Evolutionary conservation across 2,888 invertebrate species (phyloP).

Genomic region (Galerucella pusilla): DNA sequence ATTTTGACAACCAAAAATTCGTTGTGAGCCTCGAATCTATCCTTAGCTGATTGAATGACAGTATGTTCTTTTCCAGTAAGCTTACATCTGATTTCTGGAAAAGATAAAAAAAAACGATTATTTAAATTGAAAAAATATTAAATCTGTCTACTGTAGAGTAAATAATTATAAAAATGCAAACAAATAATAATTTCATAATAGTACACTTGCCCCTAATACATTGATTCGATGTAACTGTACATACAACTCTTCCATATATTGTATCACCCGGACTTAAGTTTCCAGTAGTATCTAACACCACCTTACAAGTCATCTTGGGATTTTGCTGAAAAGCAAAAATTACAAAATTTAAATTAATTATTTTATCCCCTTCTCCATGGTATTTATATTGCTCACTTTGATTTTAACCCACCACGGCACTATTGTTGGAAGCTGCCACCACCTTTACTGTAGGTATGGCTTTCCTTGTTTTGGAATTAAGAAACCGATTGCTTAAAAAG

Average conservation of each 20-base stretch:
- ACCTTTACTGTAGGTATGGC: too few species aligned
- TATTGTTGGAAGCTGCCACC: too few species aligned
- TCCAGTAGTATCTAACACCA: constrained; percentile 3
- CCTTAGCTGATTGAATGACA: constrained; percentile 10
- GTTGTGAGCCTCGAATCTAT: constrained; percentile 1
- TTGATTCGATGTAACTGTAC: constrained; percentile 3
- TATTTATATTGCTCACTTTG: too few species aligned
- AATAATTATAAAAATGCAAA: too few species aligned
- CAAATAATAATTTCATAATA: too few species aligned
- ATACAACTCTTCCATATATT: constrained; percentile 15
- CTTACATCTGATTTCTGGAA: constrained; percentile 14
- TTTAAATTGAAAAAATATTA: not conserved
- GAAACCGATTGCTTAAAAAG: too few species aligned
- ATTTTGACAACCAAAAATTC: constrained; percentile 15
- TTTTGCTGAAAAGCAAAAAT: constrained; percentile 1
- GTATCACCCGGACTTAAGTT: not conserved
- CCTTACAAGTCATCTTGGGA: constrained; percentile 9
- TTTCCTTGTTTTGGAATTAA: too few species aligned
- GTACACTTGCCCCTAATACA: not conserved
- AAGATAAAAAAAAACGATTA: too few species aligned
- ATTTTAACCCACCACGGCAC: too few species aligned
- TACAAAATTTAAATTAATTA: too few species aligned
- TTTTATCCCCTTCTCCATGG: too few species aligned
- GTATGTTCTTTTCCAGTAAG: constrained; percentile 7
- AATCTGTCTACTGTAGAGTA: too few species aligned